Conservation (phyloP, 2,888 invertebrate species). For the Orthosia cruda region DNA sequence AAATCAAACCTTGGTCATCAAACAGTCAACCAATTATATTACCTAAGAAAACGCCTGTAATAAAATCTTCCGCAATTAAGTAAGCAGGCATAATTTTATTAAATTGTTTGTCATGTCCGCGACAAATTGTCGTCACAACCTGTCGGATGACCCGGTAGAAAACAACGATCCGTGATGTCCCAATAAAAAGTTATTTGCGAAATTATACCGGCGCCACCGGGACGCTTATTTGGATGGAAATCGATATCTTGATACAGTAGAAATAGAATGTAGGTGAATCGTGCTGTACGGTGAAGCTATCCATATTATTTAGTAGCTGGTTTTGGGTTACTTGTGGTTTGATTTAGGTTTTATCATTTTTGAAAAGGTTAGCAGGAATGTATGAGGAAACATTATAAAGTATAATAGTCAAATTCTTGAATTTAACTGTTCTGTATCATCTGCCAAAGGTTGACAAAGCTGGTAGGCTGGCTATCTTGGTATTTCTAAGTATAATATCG, state of each 20-base stretch:
- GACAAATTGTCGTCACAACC: slow-evolving; percentile 40
- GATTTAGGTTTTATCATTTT: background rate
- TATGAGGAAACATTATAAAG: background rate
- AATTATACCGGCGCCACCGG: slow-evolving; percentile 81
- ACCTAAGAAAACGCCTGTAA: background rate
- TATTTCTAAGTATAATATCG: background rate
- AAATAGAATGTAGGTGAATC: slow-evolving; percentile 78
- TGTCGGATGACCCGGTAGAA: slow-evolving; percentile 49
- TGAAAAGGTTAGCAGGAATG: background rate
- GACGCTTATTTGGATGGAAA: slow-evolving; percentile 75
- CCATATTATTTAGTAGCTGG: slow-evolving; percentile 12
- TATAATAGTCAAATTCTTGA: background rate
- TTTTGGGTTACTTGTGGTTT: slow-evolving; percentile 5
- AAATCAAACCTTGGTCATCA: background rate
- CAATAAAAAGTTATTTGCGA: slow-evolving; percentile 84
- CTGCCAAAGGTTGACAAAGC: background rate
- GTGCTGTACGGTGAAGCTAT: slow-evolving; percentile 18
- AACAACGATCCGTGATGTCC: slow-evolving; percentile 77
- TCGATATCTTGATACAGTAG: slow-evolving; percentile 74
- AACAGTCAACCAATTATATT: background rate
- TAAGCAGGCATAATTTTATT: slow-evolving; percentile 43
- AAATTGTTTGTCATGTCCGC: slow-evolving; percentile 60
- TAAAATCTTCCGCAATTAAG: background rate
- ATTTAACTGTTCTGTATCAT: background rate
- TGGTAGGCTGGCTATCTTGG: background rate